These are phyloP conservation scores for Hemicrepidius hirtus DNA, from an alignment of 2,888 invertebrate species.

Conservation along the genomic window DNA sequence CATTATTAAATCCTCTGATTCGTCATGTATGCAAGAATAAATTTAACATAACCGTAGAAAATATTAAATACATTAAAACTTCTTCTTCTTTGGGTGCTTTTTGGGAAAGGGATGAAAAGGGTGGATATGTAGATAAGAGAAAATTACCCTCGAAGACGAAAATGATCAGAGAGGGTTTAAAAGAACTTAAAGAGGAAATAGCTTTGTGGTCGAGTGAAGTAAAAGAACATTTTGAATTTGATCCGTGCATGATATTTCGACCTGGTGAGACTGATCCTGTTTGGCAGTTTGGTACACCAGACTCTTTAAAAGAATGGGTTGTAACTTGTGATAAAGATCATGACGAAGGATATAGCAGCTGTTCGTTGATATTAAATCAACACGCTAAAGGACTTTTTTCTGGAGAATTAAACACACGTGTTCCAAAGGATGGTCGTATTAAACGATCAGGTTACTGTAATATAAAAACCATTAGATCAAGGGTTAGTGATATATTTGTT, in stretches of 20 bases:
- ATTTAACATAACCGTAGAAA: background rate
- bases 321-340: conserved; percentile 88
- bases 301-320: conserved; percentile 81
- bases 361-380: conserved; percentile 79
- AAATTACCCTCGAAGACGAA: conserved; percentile 73
- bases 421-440: conserved; percentile 87
- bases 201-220: conserved; percentile 80
- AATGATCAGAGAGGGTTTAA: conserved; percentile 78
- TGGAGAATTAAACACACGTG: conserved; percentile 80
- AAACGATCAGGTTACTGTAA: conserved; percentile 89
- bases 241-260: conserved; percentile 75
- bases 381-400: conserved; percentile 83
- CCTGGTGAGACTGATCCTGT: conserved; percentile 83
- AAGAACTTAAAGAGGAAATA: conserved; percentile 80
- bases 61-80: conserved; percentile 47
- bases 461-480: conserved; percentile 79
- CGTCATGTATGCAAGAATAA: conserved; percentile 9
- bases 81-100: conserved; percentile 69
- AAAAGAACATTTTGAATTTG: conserved; percentile 77
- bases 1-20: background rate
- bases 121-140: conserved; percentile 73
- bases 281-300: conserved; percentile 81
- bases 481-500: conserved; percentile 72
- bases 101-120: conserved; percentile 77
- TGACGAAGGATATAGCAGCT: conserved; percentile 84